Base-by-base conservation (phyloP, 2,888 invertebrate species). In the Phasia obesa region DNA sequence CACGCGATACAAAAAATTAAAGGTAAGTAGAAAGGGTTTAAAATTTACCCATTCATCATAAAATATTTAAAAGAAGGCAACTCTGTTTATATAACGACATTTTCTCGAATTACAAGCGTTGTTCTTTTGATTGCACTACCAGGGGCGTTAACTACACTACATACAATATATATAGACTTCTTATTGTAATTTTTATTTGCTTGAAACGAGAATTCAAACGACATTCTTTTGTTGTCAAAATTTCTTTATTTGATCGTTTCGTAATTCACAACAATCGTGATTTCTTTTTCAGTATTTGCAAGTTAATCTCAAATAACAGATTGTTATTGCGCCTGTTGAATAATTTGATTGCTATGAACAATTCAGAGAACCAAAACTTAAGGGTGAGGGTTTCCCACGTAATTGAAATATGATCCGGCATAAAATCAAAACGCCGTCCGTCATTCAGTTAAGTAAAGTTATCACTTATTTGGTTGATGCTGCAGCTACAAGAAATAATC, bases 301-400 rank as follows among this genome's bases (percentile, higher is more conserved):
- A 42, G 42, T 87, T 88, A 87, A 90, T 89, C 89, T 88, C 88
- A 86, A 85, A 88, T 89, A 88, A 87, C 88, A 86, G 62, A 79
- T 59, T 65, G 51, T 49, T 44, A 35, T 62, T 70, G 38, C 27
- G 70, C 75, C 70, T 84, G 78, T 70, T 81, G 78, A 78, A 74
- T 70, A 70, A 64, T 23, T 60, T 65, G 49, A 47, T 53, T 81
- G 76, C 59, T 51, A 38, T 60, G 9, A 17, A 23, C 9, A 53
- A 55, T 49, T 42, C 15, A 42, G 6, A 31, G 59, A 27, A 59
- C 35, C 15, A 44, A 42, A 49, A 62, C 51, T 35, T 74, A 19
- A 62, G 65, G 69, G 65, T 49, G 73, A 71, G 75, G 60, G 71
- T 57, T 90, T 89, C 90, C 86, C 88, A 89, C 88, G 88, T 88